Evolutionary conservation across 2,888 invertebrate species (phyloP), one percentile per base, ranked within the genome.

Genomic region (Eubasilissa splendida): DNA sequence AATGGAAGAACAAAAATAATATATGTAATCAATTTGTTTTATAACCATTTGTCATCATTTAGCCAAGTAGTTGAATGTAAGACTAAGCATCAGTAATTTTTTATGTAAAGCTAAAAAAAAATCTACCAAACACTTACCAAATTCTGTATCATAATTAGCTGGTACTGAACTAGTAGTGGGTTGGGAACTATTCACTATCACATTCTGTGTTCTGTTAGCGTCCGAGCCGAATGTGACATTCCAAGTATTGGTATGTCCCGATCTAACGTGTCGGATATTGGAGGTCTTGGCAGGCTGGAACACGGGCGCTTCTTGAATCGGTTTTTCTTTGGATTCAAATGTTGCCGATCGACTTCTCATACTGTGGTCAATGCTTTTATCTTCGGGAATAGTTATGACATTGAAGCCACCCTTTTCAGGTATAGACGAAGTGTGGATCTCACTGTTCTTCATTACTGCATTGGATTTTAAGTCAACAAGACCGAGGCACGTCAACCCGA

Each of bases 401-500:
- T 84, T 74, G 42, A 84, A 79, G 11, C 80, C 86, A 10, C 87
- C 88, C 83, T 89, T 88, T 76, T 89, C 90, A 3, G 89, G 88
- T 84, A 90, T 87, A 22, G 89, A 88, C 59, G 87, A 85, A 8
- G 89, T 80, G 12, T 80, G 80, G 8, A 71, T 66, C 14, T 83
- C 86, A 11, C 87, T 85, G 22, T 86, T 86, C 22, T 83, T 82
- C 53, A 31, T 63, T n/a, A 85, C 85, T 82, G 85, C 86, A 83
- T 87, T 89, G 80, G 85, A 87, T 85, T 92, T 93, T 83, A 94
- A 92, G 87, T 97, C 96, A 0, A 97, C 95, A 14, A 99, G 91
- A 5, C 98, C 98, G 12, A 99, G 91, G 85, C 95, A 95, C 11
- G 93, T 93, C 87, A 99, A 98, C 52, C 97, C 97, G 88, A 98